Evolutionary conservation across 2,888 invertebrate species (phyloP), one percentile per base, ranked within the genome.

Genomic region (Andrena minutula): DNA sequence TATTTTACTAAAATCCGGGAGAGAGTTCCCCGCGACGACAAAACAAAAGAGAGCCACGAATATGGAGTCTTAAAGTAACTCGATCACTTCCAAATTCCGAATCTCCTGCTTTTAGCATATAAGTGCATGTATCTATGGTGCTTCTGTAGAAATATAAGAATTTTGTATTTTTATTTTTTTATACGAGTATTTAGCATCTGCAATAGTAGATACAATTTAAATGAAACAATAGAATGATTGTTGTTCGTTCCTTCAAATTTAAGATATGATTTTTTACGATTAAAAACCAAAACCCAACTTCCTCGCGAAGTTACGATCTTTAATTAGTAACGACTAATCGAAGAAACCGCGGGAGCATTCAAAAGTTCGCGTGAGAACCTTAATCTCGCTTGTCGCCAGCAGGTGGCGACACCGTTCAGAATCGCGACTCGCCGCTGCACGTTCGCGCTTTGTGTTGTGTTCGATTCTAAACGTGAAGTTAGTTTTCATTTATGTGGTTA

Each of bases 1-100:
- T 79, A 86, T 94, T 53, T 76, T 74, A 10, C 63, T 94, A 23
- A 92, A 89, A 85, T 85, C 90, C 26, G 78, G 76, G 69, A 58
- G 76, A 0, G 69, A 85, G 0, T 74, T 83, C n/a, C 75, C 88
- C 74, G 73, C 91, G 6, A 58, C 84, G 26, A 66, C 80, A n/a
- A 92, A 89, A 82, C 86, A 84, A 30, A 68, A 78, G n/a, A 56
- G 56, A 12, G 10, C 51, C 23, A 82, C 65, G 32, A 84, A 78
- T 53, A 84, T 91, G 83, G 72, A 86, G 32, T 80, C 85, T 51
- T 92, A 79, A 91, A 79, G 68, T 83, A 79, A 79, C 69, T 53
- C 5, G 7, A 51, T 60, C 61, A 63, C 30, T 64, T 68, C 41
- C 3, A 58, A 35, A n/a, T 8, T 53, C 4, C 3, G 8, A 51